Percentiles rank a stretch among this genome's conserved stretches.
These are phyloP conservation scores for Microdon myrmicae DNA, from an alignment of 2,888 invertebrate genomes.

Conservation along the genomic window DNA sequence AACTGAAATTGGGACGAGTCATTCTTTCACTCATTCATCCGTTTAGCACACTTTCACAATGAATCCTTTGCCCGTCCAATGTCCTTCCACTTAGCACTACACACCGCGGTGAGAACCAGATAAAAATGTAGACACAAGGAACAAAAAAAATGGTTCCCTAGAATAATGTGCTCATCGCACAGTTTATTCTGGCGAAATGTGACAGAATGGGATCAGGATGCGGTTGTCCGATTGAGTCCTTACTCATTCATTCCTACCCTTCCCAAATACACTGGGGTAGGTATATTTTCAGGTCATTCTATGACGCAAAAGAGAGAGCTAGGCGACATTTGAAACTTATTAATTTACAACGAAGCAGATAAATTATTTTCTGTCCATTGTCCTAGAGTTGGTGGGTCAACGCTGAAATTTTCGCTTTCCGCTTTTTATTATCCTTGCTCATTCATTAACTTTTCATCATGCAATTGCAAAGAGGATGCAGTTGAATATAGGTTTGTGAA, in stretches of 20 bases:
- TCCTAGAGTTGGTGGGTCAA: slow-evolving; percentile 29
- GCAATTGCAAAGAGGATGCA: slow-evolving; percentile 7
- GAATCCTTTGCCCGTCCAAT: slow-evolving; percentile 14
- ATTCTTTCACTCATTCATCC: slow-evolving; percentile 20
- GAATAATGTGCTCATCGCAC: slow-evolving; percentile 39
- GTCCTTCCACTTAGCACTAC: slow-evolving; percentile 8
- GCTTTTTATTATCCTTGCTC: background rate
- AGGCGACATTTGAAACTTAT: slow-evolving; percentile 40
- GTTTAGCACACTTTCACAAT: slow-evolving; percentile 23
- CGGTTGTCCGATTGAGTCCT: too few species aligned
- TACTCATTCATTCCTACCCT: background rate
- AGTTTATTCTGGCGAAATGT: slow-evolving; percentile 26
- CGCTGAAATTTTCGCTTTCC: background rate
- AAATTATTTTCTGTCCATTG: slow-evolving; percentile 11
- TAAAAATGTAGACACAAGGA: background rate
- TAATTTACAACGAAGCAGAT: slow-evolving; percentile 32
- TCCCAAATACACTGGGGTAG: too few species aligned
- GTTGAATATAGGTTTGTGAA: background rate
- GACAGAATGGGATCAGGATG: slow-evolving; percentile 50
- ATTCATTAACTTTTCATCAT: slow-evolving; percentile 28
- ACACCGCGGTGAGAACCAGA: background rate
- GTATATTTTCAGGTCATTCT: background rate
- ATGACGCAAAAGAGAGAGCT: slow-evolving; percentile 13
- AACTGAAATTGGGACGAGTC: slow-evolving; percentile 8
- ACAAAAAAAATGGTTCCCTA: slow-evolving; percentile 2